Evolutionary conservation across 2,888 invertebrate species (phyloP), one percentile per base, ranked within the genome.

Genomic region (Meloe dianella): DNA sequence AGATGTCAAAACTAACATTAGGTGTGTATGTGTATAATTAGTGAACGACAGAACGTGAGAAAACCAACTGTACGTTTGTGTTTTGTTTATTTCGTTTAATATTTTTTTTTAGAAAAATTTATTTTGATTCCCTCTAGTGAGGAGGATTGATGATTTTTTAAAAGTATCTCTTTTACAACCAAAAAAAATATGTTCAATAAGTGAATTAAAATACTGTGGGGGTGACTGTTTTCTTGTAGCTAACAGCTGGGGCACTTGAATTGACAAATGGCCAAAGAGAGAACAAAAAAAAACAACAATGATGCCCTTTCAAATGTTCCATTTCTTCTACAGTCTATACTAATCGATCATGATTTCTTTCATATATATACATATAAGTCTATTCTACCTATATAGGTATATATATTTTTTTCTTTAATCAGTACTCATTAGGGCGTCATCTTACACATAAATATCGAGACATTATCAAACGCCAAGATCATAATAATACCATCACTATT

Each of bases 131-230:
- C 20, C 20, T 47, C 20, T 10, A 20, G 47, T 47, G 9, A 20
- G 47, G 69, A 71, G 47, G 69, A 71, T 81, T 83, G 83, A 83
- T 83, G 83, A 83, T 83, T 84, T 84, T 84, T 83, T 83, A 83
- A 84, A 82, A 80, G 81, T 82, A 81, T 82, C 77, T 78, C 76
- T 72, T 74, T 20, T 22, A 20, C 80, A 78, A 76, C 80, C 80
- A 9, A 47, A 81, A 83, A 83, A 83, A 83, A 83, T 83, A 81
- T 83, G 83, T 81, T 83, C 82, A 81, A 83, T 83, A 84, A 84
- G 81, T 82, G 83, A 83, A 84, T 84, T 84, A 84, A 83, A 84
- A 83, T 81, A 81, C 77, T 74, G 72, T 47, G 47, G 47, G 47
- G 47, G 47, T 47, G 47, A 20, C 20, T 20, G 47, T 47, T 68